Base-by-base conservation (phyloP, 2,113 vertebrate species). In the Ceyx margarethae region DNA sequence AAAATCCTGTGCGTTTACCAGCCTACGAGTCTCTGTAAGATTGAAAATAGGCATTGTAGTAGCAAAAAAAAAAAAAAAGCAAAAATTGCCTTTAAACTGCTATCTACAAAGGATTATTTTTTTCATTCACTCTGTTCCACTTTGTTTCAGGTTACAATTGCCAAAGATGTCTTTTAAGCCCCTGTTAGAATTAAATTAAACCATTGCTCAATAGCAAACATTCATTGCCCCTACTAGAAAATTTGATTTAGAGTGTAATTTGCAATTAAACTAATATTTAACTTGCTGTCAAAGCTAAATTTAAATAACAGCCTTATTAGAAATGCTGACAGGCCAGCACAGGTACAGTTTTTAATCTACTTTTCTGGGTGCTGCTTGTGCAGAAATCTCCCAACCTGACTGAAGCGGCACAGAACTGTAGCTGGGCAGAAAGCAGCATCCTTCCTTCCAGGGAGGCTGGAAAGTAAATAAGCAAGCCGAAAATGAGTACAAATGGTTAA, bases 111-210 rank as follows among this genome's bases (percentile, higher is more conserved):
- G 50, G 37, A 31, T 4, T 20, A 33, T 5, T 84, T 80, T 77
- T 86, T 64, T 23, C 40, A 5, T 80, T 94, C 64, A 65, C 3
- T 91, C 60, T 40, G 25, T 71, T 95, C 74, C 19, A 42, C 51
- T 89, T 88, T 81, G 80, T 95, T 96, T 96, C 16, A 1, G 77
- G 77, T 91, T 95, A 74, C 37, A 93, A 42, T 91, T 72, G 23
- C 18, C 29, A 89, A 79, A 85, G 69, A 94, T 92, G 50, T 94
- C 85, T 94, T 97, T 95, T 85, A 94, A 82, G 62, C 71, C 31
- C 54, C 54, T 89, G 90, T 96, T 94, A 91, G 91, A 95, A 97
- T 91, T 95, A 97, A 97, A 97, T 97, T 94, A 96, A 96, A 76
- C 75, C 85, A 89, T 97, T 92, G 91, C 35, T 97, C 95, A 91